Evolutionary conservation across 2,888 invertebrate species (phyloP).

Genomic region (Leptinotarsa haldemani): DNA sequence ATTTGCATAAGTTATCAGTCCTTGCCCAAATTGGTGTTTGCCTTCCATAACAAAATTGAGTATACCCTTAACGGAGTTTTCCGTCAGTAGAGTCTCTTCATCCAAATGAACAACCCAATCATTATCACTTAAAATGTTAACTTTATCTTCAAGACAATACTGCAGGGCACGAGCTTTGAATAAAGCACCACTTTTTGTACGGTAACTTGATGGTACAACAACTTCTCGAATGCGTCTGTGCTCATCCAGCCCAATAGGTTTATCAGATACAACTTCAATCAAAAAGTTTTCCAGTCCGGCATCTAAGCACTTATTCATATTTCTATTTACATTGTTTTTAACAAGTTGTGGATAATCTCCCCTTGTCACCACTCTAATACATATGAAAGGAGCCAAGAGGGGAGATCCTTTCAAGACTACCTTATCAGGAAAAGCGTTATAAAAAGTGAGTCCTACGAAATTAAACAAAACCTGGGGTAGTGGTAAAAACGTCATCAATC

Average conservation of each 20-base stretch:
- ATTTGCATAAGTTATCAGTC: slow-evolving; percentile 95
- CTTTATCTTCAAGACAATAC: slow-evolving; percentile 92
- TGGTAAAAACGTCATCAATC: slow-evolving; percentile 85
- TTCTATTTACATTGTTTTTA: slow-evolving; percentile 84
- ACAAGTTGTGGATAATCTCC: slow-evolving; percentile 95
- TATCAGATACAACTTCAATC: slow-evolving; percentile 96
- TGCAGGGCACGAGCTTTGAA: slow-evolving; percentile 85
- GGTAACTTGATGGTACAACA: slow-evolving; percentile 87
- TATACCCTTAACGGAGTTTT: slow-evolving; percentile 85
- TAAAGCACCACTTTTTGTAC: slow-evolving; percentile 90
- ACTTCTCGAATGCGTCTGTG: slow-evolving; percentile 87
- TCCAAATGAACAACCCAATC: slow-evolving; percentile 99
- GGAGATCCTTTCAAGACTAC: slow-evolving; percentile 88
- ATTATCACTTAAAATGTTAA: slow-evolving; percentile 85
- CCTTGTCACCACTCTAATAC: slow-evolving; percentile 92
- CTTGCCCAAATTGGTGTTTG: slow-evolving; percentile 93
- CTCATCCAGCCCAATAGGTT: slow-evolving; percentile 79
- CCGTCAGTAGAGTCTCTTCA: slow-evolving; percentile 94
- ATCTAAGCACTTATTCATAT: slow-evolving; percentile 88
- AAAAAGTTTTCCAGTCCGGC: slow-evolving; percentile 95
- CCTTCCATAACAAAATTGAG: slow-evolving; percentile 95
- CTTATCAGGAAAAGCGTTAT: slow-evolving; percentile 95
- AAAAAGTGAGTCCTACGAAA: slow-evolving; percentile 86
- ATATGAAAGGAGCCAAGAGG: slow-evolving; percentile 91
- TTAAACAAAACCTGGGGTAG: slow-evolving; percentile 91